These are phyloP conservation scores for Notiomystis cincta DNA, from an alignment of 2,113 vertebrate genomes.

Conservation along the genomic window DNA sequence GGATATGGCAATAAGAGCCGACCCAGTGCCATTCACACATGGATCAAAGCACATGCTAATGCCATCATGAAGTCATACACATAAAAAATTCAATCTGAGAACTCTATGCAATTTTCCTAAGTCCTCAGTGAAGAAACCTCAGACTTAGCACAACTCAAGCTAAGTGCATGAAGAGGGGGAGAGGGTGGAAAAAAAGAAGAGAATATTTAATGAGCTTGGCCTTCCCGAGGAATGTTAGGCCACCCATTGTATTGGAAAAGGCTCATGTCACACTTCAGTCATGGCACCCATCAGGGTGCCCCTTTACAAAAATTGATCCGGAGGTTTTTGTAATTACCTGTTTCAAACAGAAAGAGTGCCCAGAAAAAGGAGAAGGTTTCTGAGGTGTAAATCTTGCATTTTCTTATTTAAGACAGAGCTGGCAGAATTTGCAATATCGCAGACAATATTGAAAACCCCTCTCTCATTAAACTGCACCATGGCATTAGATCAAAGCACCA, in stretches of 20 bases:
- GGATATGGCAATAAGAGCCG: conserved; percentile 94
- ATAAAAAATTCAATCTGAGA: conserved; percentile 85
- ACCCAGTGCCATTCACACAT: conserved; percentile 89
- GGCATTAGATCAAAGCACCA: conserved; percentile 91
- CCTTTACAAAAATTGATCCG: conserved; percentile 82
- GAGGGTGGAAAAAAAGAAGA: conserved; percentile 64
- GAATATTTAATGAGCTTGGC: conserved; percentile 82
- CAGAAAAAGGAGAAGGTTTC: conserved; percentile 59
- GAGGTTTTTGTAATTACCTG: conserved; percentile 81
- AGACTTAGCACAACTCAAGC: conserved; percentile 75
- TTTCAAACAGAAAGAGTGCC: conserved; percentile 61
- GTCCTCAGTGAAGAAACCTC: conserved; percentile 78
- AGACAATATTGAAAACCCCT: conserved; percentile 74
- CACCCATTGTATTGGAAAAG: conserved; percentile 84
- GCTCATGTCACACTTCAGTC: conserved; percentile 82
- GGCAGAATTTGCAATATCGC: conserved; percentile 59
- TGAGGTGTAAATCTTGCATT: conserved; percentile 68
- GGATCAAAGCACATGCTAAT: conserved; percentile 87
- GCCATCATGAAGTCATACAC: conserved; percentile 84
- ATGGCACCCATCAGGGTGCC: conserved; percentile 79
- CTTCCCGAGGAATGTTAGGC: conserved; percentile 79
- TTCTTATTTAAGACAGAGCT: conserved; percentile 55
- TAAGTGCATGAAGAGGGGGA: conserved; percentile 72
- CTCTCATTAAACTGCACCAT: conserved; percentile 78
- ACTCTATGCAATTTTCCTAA: conserved; percentile 81